Conservation (phyloP, 37 sponge, comb jelly and placozoan species). For the Oscarella lobularis region DNA sequence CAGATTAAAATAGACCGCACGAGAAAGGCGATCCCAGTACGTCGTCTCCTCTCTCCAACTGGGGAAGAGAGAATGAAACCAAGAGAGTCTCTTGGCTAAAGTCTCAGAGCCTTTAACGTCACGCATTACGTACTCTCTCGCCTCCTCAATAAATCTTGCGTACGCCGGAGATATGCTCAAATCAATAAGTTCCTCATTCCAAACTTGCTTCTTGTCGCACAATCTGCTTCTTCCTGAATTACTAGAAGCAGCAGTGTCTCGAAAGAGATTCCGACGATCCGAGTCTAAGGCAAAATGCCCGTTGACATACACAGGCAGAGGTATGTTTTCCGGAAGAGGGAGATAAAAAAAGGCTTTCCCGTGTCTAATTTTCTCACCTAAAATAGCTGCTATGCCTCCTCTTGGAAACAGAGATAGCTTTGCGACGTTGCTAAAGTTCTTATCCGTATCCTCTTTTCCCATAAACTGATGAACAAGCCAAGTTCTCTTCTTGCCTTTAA, state of each 20-base stretch:
- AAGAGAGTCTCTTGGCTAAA: not conserved
- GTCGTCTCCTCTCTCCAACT: not conserved
- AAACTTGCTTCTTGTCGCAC: not conserved
- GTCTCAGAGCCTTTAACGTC: not conserved
- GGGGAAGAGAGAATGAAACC: not conserved
- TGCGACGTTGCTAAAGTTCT: not conserved
- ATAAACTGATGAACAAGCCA: not conserved
- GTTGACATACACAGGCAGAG: conserved; percentile 54
- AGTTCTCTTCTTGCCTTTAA: not conserved
- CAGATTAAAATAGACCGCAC: not conserved
- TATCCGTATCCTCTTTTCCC: not conserved
- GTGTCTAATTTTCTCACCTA: not conserved
- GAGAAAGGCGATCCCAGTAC: not conserved
- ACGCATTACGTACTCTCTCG: not conserved
- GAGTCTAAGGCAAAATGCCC: conserved; percentile 52
- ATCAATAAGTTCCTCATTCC: not conserved
- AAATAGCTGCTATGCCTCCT: conserved; percentile 9
- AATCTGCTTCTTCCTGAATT: no score
- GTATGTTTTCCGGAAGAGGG: conserved; percentile 32
- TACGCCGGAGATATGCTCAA: not conserved
- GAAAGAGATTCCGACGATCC: conserved; percentile 29
- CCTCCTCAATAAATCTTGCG: not conserved
- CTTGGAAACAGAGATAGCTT: not conserved
- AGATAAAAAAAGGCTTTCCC: conserved; percentile 56
- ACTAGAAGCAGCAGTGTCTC: no score